A percentile compares a stretch with the other conserved stretches of the same genome.
Evolutionary conservation across 2,888 invertebrate genomes (phyloP).

Genomic region (Callinectes sapidus): DNA sequence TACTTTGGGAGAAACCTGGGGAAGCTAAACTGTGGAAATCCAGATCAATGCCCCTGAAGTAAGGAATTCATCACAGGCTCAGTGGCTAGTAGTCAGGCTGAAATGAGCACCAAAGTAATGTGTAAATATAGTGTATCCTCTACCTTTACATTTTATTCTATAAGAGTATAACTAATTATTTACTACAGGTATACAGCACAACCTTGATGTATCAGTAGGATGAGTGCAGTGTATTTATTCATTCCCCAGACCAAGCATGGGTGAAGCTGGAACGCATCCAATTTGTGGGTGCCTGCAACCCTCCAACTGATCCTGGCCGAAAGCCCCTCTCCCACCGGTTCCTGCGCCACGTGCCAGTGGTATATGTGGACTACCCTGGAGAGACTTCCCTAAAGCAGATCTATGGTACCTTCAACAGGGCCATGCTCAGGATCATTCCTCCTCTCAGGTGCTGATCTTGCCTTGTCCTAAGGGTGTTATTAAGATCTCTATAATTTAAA

Average conservation of each 20-base stretch:
- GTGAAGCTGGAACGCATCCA: constrained; percentile 98
- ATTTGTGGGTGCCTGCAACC: constrained; percentile 99
- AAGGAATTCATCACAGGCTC: too few species aligned
- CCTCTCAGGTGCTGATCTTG: constrained; percentile 80
- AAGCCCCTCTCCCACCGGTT: constrained; percentile 92
- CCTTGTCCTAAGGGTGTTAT: not conserved
- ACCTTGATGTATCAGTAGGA: not conserved
- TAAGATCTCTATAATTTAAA: not conserved
- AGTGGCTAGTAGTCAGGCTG: too few species aligned
- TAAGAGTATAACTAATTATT: not conserved
- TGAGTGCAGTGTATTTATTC: not conserved
- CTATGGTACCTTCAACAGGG: constrained; percentile 79
- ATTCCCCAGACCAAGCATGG: constrained; percentile 91
- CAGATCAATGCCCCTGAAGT: not conserved
- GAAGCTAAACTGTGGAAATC: not conserved
- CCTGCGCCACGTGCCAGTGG: constrained; percentile 95
- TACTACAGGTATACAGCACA: not conserved
- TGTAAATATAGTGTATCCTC: too few species aligned
- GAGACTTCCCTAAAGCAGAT: constrained; percentile 95
- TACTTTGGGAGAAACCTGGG: too few species aligned
- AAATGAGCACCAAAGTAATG: too few species aligned
- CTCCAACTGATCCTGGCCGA: constrained; percentile 98
- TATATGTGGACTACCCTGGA: constrained; percentile 99
- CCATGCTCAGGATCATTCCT: constrained; percentile 96
- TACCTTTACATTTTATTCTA: too few species aligned